phyloP scores from a whole-genome alignment of 1,140 invertebrate genomes.

The Zaprionus tsacasi region DNA sequence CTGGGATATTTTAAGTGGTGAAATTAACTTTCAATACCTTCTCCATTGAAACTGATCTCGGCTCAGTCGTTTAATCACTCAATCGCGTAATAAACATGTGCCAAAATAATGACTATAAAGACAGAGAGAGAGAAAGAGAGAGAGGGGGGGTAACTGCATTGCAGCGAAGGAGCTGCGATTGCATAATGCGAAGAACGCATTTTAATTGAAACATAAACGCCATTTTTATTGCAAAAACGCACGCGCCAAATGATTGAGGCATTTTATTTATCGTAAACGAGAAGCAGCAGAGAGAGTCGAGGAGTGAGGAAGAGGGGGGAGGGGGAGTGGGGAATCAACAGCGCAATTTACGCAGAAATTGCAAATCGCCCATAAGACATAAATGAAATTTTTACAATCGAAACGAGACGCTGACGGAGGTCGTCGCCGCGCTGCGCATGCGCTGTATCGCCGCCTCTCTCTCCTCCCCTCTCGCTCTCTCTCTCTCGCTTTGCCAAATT shows the following conservation, averaged over 20 bases:
- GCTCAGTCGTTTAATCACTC: neutral
- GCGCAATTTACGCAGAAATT: constrained; percentile 73
- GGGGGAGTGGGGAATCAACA: constrained; percentile 11
- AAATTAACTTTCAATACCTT: neutral
- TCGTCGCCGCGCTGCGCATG: constrained; percentile 41
- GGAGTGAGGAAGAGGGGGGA: neutral
- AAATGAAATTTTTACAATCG: constrained; percentile 82
- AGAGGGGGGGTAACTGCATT: constrained; percentile 12
- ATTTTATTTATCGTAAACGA: constrained; percentile 53
- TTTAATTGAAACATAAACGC: constrained; percentile 76
- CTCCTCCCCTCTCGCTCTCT: neutral
- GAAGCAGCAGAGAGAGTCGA: neutral
- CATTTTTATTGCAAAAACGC: constrained; percentile 73
- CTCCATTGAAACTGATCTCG: neutral
- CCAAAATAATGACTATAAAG: constrained; percentile 3
- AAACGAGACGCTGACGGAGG: constrained; percentile 54
- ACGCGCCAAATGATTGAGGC: constrained; percentile 63
- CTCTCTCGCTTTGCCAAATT: neutral
- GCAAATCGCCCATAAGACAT: constrained; percentile 78
- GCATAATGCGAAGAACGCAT: constrained; percentile 59
- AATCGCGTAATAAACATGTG: neutral
- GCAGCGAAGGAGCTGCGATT: constrained; percentile 26
- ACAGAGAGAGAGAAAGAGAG: neutral
- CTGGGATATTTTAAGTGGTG: neutral
- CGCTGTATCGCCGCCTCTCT: neutral